Conservation (phyloP, 2,888 invertebrate species). For the Mesoligia furuncula region DNA sequence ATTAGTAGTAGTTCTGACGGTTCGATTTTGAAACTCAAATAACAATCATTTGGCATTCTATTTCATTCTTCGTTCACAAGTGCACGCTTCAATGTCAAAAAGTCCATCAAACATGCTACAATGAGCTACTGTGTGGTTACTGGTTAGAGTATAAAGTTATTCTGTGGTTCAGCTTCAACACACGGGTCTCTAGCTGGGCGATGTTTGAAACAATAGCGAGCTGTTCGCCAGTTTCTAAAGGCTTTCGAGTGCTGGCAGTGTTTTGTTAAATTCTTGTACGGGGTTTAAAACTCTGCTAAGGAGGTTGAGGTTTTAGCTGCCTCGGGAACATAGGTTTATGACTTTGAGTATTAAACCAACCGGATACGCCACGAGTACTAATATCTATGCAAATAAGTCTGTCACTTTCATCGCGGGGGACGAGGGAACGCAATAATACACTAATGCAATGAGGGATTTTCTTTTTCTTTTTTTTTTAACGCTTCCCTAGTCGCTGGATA, state of each 20-base stretch:
- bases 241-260: constrained; percentile 18
- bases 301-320: constrained; percentile 14
- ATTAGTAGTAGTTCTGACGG: background rate
- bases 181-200: background rate
- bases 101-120: constrained; percentile 8
- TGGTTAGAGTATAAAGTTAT: constrained; percentile 24
- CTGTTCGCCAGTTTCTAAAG: constrained; percentile 33
- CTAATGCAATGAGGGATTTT: too few species aligned
- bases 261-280: constrained; percentile 18
- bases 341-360: too few species aligned
- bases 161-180: constrained; percentile 31
- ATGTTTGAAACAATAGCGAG: constrained; percentile 49
- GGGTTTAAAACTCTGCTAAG: background rate
- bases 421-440: too few species aligned
- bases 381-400: too few species aligned
- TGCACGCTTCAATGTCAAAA: background rate
- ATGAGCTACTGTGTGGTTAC: constrained; percentile 18
- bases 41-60: constrained; percentile 1
- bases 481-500: too few species aligned
- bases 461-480: too few species aligned
- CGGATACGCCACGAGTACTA: too few species aligned
- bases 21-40: background rate
- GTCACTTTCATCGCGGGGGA: too few species aligned
- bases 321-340: too few species aligned
- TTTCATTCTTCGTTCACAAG: background rate